Evolutionary conservation across 2,888 invertebrate genomes (phyloP).

Genomic region (Drosophila stalkeri): DNA sequence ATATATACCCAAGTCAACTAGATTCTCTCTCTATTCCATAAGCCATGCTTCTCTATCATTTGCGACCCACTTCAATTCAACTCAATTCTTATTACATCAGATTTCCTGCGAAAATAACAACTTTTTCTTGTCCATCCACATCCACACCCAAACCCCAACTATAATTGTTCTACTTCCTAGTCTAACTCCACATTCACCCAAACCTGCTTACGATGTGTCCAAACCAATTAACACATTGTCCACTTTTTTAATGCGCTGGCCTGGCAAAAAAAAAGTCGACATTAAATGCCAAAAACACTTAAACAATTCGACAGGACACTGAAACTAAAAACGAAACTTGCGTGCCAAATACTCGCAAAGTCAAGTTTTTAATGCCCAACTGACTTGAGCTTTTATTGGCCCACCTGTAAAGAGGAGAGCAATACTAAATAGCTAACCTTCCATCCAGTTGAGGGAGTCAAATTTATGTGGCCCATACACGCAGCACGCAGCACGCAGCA

Average conservation of each 20-base stretch:
- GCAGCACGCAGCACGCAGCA: slow-evolving; percentile 71
- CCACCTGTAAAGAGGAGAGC: slow-evolving; percentile 23
- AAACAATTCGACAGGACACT: slow-evolving; percentile 46
- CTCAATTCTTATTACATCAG: background rate
- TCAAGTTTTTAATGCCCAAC: slow-evolving; percentile 61
- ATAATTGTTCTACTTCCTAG: slow-evolving; percentile 4
- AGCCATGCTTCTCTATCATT: background rate
- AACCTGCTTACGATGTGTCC: slow-evolving; percentile 63
- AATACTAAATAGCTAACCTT: background rate
- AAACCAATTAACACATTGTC: slow-evolving; percentile 78
- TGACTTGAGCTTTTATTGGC: slow-evolving; percentile 65
- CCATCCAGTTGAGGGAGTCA: slow-evolving; percentile 17
- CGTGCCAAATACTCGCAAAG: slow-evolving; percentile 73
- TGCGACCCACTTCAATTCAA: background rate
- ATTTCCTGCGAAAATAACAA: background rate
- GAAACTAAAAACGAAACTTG: slow-evolving; percentile 53
- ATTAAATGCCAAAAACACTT: slow-evolving; percentile 71
- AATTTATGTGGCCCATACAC: slow-evolving; percentile 70
- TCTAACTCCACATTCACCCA: background rate
- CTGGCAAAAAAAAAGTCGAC: slow-evolving; percentile 9
- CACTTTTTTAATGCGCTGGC: slow-evolving; percentile 59
- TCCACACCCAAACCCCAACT: slow-evolving; percentile 5
- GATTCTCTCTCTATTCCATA: too few species aligned
- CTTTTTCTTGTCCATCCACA: background rate
- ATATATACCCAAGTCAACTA: too few species aligned